phyloP scores from a whole-genome alignment of 2,888 invertebrate genomes.

The Drosophila mettleri region DNA sequence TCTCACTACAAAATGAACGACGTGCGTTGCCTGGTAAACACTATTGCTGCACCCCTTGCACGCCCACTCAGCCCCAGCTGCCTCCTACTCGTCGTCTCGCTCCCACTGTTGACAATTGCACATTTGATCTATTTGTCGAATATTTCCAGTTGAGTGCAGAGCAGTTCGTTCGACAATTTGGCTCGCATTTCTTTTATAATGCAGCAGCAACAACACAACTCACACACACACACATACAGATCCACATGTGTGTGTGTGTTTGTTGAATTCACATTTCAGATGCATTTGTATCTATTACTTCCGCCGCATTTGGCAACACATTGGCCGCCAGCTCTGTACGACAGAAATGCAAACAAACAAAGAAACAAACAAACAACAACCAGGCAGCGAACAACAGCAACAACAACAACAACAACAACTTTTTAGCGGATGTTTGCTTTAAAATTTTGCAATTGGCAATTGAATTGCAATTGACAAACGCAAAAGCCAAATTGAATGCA shows the following conservation, averaged over 20 bases:
- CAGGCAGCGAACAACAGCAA: slow-evolving; percentile 10
- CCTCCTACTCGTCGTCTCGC: background rate
- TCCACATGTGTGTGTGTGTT: slow-evolving; percentile 1
- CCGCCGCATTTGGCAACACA: slow-evolving; percentile 69
- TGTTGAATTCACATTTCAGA: slow-evolving; percentile 20
- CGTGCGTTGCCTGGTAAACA: slow-evolving; percentile 15
- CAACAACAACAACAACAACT: slow-evolving; percentile 1
- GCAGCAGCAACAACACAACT: slow-evolving; percentile 17
- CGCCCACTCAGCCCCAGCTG: background rate
- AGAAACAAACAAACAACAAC: slow-evolving; percentile 5
- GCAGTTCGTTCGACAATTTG: slow-evolving; percentile 51
- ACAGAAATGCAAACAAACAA: slow-evolving; percentile 50
- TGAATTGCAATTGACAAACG: slow-evolving; percentile 72
- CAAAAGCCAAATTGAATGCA: slow-evolving; percentile 72
- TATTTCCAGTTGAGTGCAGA: slow-evolving; percentile 62
- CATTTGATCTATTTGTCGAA: slow-evolving; percentile 67
- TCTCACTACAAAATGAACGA: slow-evolving; percentile 28
- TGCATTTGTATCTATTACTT: slow-evolving; percentile 70
- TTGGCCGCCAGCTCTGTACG: slow-evolving; percentile 40
- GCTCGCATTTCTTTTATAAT: slow-evolving; percentile 42
- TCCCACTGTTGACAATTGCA: slow-evolving; percentile 43
- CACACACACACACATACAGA: background rate
- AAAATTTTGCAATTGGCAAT: slow-evolving; percentile 73
- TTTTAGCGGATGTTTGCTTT: slow-evolving; percentile 62
- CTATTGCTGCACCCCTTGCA: background rate